Percentiles rank a stretch among this genome's conserved stretches.
These are phyloP conservation scores for Caranx ignobilis DNA, from an alignment of 2,113 vertebrate genomes.

Conservation along the genomic window DNA sequence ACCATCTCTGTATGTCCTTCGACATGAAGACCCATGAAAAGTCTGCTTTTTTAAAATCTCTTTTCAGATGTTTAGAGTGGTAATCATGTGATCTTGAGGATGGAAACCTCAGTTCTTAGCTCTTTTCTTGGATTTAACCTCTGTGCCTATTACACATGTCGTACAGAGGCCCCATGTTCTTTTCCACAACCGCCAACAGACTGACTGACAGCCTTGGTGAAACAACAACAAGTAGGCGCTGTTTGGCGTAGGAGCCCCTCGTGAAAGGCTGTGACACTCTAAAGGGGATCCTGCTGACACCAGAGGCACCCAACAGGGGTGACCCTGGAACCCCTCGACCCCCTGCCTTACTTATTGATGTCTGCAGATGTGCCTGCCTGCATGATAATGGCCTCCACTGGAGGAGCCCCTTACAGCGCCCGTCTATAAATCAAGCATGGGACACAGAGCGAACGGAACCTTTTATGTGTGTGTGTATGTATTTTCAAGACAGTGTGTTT, in stretches of 20 bases:
- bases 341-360: constrained; percentile 75
- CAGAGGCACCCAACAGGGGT: constrained; percentile 52
- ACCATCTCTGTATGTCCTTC: not conserved
- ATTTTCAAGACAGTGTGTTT: constrained; percentile 42
- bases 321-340: constrained; percentile 65
- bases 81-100: not conserved
- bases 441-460: constrained; percentile 34
- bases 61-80: not conserved
- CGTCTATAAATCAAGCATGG: constrained; percentile 74
- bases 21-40: not conserved
- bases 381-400: constrained; percentile 77
- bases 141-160: constrained; percentile 53
- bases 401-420: constrained; percentile 54
- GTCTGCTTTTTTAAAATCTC: not conserved
- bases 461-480: constrained; percentile 37
- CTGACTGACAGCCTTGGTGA: constrained; percentile 56
- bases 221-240: constrained; percentile 45
- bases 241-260: constrained; percentile 61
- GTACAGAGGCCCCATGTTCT: constrained; percentile 57
- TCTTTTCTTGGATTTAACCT: not conserved
- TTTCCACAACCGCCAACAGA: constrained; percentile 41
- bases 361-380: constrained; percentile 78
- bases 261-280: constrained; percentile 63
- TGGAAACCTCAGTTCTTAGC: not conserved
- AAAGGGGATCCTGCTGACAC: constrained; percentile 65